Evolutionary conservation across 2,113 vertebrate species (phyloP).

Genomic region (Cacatua alba): DNA sequence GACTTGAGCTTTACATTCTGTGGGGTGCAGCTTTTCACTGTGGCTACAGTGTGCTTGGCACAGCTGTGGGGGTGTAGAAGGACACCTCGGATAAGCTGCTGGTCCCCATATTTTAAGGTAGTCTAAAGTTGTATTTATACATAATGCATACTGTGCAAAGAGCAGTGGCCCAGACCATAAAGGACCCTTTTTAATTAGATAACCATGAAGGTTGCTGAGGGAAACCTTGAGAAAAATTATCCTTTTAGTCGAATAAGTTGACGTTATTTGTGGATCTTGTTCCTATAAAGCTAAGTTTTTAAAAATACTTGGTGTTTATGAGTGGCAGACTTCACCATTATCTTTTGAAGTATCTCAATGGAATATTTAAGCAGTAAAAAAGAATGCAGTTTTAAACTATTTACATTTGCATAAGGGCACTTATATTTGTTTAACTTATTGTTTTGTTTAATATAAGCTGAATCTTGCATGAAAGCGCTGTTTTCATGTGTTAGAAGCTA

Average conservation of each 20-base stretch:
- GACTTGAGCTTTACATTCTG: background rate
- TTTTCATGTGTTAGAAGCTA: background rate
- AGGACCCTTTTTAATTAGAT: background rate
- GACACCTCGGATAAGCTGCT: background rate
- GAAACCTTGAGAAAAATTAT: background rate
- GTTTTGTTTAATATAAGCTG: background rate
- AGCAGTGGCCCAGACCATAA: background rate
- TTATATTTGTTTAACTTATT: background rate
- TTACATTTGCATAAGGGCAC: background rate
- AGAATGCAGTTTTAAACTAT: background rate
- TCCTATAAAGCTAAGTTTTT: background rate
- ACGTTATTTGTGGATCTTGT: background rate
- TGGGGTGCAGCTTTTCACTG: background rate
- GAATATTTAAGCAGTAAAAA: background rate
- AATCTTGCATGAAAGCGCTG: background rate
- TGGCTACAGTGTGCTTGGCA: background rate
- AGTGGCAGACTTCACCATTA: background rate
- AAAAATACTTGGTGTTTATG: background rate
- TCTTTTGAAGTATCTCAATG: background rate
- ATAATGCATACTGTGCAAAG: background rate
- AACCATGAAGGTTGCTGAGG: too few species aligned
- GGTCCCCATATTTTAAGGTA: background rate
- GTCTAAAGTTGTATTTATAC: accelerated
- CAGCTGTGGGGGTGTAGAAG: background rate
- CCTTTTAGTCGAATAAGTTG: background rate